Evolutionary conservation across 2,113 vertebrate species (phyloP), one percentile per base, ranked within the genome.

Genomic region (Herpailurus yagouaroundi): DNA sequence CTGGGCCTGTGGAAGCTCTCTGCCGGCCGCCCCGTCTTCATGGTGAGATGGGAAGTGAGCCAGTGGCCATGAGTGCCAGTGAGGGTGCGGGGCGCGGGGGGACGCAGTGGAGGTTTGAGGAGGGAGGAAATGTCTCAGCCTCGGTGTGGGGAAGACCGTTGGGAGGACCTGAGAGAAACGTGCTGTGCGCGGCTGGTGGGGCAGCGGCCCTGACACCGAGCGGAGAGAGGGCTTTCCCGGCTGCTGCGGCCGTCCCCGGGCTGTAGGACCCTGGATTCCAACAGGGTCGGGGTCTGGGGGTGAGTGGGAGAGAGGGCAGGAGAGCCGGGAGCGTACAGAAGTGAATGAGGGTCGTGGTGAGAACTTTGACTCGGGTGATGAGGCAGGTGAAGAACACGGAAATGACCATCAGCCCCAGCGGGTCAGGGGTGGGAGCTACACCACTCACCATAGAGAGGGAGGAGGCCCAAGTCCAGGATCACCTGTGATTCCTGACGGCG

Each of bases 391-490:
- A 13, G 94, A 60, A 3, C 71, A 1, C 48, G 4, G 88, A 33
- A 12, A 4, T 12, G 25, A 18, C 1, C 1, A 55, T 19, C 2
- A 21, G 60, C 18, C 29, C 0, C 29, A 31, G 73, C 0, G 7
- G 38, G 15, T 29, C 7, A 10, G 25, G 4, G 73, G 25, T 16
- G 5, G 38, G 73, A 15, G 73, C 27, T 41, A 15, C 41, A 1
- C 38, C 7, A 25, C 73, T 76, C 41, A 76, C 73, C 66, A 57
- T 21, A 21, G 57, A 60, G 57, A 21, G 19, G 57, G 21, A 21
- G 57, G 57, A 60, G 8, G 57, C 57, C 19, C 57, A 36, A 41
- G 73, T 45, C 60, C 60, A 10, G 9, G 4, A 4, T 36, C 21
- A 0, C 31, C 11, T 10, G 16, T 1, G 3, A 8, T 31, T 64